Conservation (phyloP, 2,888 invertebrate species). For the Agrilus mali region DNA sequence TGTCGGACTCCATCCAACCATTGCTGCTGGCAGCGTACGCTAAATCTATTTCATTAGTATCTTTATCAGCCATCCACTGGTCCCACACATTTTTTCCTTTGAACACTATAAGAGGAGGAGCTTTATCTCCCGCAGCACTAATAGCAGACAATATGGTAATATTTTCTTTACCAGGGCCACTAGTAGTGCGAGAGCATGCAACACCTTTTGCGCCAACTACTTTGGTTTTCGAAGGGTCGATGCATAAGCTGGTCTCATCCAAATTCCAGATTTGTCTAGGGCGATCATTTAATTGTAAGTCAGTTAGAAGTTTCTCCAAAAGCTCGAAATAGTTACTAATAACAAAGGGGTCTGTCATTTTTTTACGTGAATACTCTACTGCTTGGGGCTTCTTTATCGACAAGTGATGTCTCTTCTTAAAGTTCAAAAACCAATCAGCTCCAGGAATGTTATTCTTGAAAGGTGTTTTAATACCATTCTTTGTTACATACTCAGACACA, state of each 20-base stretch:
- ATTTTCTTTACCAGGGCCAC: conserved; percentile 22
- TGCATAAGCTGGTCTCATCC: conserved; percentile 11
- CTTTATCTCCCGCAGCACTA: conserved; percentile 20
- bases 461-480: conserved; percentile 15
- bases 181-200: conserved; percentile 13
- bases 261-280: conserved; percentile 16
- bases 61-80: conserved; percentile 6
- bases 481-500: conserved; percentile 17
- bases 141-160: conserved; percentile 18
- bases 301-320: conserved; percentile 10
- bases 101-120: conserved; percentile 24
- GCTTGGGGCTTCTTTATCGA: conserved; percentile 16
- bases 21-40: conserved; percentile 22
- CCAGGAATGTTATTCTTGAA: conserved; percentile 17
- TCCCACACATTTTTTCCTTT: conserved; percentile 27
- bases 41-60: conserved; percentile 18
- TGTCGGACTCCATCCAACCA: conserved; percentile 21
- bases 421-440: conserved; percentile 17
- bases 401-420: conserved; percentile 14
- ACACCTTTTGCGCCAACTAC: conserved; percentile 10
- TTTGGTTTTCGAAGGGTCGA: conserved; percentile 13
- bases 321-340: conserved; percentile 13
- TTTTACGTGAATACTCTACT: conserved; percentile 15
- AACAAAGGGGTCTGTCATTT: conserved; percentile 15
- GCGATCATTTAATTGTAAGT: conserved; percentile 15